Evolutionary conservation across 1,140 invertebrate species (phyloP).

Genomic region (Neotoxoptera formosana): DNA sequence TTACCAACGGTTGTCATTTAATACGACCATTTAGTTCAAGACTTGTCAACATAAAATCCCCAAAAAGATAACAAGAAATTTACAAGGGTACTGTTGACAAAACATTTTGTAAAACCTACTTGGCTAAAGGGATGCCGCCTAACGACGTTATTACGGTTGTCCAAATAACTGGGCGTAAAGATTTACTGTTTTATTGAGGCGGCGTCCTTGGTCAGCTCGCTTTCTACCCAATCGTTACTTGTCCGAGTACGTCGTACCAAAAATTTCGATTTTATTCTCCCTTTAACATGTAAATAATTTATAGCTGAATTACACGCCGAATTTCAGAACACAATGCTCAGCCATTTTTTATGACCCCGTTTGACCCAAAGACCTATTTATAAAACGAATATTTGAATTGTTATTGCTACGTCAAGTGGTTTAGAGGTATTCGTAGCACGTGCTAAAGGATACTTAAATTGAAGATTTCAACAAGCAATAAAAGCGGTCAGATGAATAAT

Average conservation of each 20-base stretch:
- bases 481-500: constrained; percentile 10
- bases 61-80: constrained; percentile 28
- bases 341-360: constrained; percentile 38
- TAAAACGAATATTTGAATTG: constrained; percentile 42
- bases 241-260: not conserved
- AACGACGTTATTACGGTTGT: constrained; percentile 48
- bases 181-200: constrained; percentile 56
- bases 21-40: not conserved
- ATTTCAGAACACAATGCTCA: not conserved
- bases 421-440: constrained; percentile 39
- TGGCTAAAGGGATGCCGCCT: constrained; percentile 48
- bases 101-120: constrained; percentile 23
- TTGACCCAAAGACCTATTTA: constrained; percentile 56
- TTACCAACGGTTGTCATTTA: constrained; percentile 36
- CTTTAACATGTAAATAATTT: constrained; percentile 30
- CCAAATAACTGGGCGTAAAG: constrained; percentile 22
- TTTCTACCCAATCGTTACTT: constrained; percentile 32
- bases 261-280: constrained; percentile 55
- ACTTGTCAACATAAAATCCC: constrained; percentile 51
- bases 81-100: constrained; percentile 48
- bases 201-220: constrained; percentile 53
- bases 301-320: constrained; percentile 45
- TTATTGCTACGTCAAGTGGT: constrained; percentile 31
- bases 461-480: constrained; percentile 23
- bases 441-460: constrained; percentile 39